A percentile compares a stretch with the other conserved stretches of the same genome.
phyloP scores from a whole-genome alignment of 2,888 invertebrate species.

The Tuberolachnus salignus region DNA sequence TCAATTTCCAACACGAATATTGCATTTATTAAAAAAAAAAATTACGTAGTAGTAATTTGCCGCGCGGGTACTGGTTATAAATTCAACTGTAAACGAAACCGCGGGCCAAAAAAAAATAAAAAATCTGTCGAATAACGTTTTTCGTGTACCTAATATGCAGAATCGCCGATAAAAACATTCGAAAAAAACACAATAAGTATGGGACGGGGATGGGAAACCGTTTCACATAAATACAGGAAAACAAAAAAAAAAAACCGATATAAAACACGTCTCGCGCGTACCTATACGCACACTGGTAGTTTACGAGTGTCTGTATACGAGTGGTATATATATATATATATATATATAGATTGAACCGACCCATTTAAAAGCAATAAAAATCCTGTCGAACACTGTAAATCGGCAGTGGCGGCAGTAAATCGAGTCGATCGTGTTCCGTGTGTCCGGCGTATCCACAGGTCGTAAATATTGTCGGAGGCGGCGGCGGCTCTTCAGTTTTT shows the following conservation, averaged over 20 bases:
- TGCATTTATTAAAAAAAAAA: too few species aligned
- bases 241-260: background rate
- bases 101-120: too few species aligned
- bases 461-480: conserved; percentile 13
- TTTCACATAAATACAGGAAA: too few species aligned
- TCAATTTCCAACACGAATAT: too few species aligned
- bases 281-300: background rate
- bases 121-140: too few species aligned
- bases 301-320: background rate
- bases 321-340: too few species aligned
- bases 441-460: background rate
- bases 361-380: conserved; percentile 39
- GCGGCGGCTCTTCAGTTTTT: conserved; percentile 17
- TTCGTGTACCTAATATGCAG: too few species aligned
- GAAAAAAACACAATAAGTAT: background rate
- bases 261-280: background rate
- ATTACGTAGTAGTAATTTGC: too few species aligned
- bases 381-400: conserved; percentile 23
- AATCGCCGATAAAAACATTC: too few species aligned
- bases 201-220: too few species aligned
- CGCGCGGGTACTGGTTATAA: too few species aligned
- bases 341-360: background rate
- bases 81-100: too few species aligned
- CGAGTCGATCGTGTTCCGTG: conserved; percentile 8
- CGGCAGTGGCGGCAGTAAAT: conserved; percentile 3